Evolutionary conservation across 2,113 vertebrate genomes (phyloP).

Genomic region (Glareola pratincola): DNA sequence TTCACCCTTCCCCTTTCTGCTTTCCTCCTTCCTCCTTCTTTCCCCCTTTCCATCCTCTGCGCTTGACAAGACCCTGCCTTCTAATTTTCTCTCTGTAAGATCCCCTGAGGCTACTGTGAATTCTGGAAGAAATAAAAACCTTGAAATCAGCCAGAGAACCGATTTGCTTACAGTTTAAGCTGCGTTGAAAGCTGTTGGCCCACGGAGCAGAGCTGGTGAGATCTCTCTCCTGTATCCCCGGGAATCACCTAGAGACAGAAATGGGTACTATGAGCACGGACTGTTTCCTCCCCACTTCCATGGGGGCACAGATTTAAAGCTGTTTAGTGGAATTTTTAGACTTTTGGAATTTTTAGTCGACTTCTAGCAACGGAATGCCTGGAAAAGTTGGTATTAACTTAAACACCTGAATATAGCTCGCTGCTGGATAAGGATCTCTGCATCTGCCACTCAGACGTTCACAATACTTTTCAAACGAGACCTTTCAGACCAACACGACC

Average conservation of each 20-base stretch:
- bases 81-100: not conserved
- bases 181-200: not conserved
- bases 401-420: not conserved
- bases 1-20: not conserved
- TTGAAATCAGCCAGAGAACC: not conserved
- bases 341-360: too few relatives aligned
- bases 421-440: not conserved
- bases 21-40: not conserved
- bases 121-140: not conserved
- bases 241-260: not conserved
- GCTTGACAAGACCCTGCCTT: not conserved
- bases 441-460: not conserved
- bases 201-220: not conserved
- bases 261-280: not conserved
- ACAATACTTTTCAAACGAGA: not conserved
- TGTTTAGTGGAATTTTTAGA: not conserved
- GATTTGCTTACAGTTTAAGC: not conserved
- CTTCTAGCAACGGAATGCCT: not conserved
- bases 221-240: not conserved
- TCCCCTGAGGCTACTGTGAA: not conserved
- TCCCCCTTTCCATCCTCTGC: not conserved
- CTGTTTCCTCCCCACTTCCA: not conserved
- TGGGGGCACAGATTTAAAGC: not conserved
- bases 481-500: not conserved
- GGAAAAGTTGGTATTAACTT: not conserved